Evolutionary conservation across 2,797 vertebrate genomes (phyloP), one percentile per base, ranked within the genome.

Genomic region (Sandelia bainsii): DNA sequence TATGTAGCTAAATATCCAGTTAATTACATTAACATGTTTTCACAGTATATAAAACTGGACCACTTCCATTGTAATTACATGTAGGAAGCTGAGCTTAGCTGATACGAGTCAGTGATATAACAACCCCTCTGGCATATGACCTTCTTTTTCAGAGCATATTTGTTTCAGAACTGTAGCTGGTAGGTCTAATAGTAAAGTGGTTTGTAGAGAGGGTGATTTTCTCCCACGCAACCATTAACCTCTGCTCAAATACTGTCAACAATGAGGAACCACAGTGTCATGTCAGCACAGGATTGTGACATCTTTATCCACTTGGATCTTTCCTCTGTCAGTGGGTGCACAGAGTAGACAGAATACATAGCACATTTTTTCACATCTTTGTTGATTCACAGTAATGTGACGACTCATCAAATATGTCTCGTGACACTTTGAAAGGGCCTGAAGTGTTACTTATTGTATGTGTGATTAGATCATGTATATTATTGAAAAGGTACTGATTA

Each of bases 161-260:
- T 34, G 16, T 52, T 53, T 45, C 8, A 40, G 20, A 29, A 46
- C 39, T 34, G 1, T 9, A 40, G 27, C 23, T 2, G 17, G 3
- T 23, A 22, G 39, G 7, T 56, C 0, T 25, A 25, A 29, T 4
- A 49, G 19, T 6, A 25, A 62, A 69, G 45, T 22, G 11, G 13
- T 54, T 56, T 64, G 53, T 56, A 62, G 10, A 52, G 19, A 32
- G 8, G 10, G 12, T 6, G 9, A 39, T 61, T 59, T 64, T 22
- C 69, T 25, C 60, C 67, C 46, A 45, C 22, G 46, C 56, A 54
- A 34, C 48, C 20, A 46, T 61, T 61, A 51, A 69, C 49, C 58
- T 65, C 64, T 52, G 50, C 46, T 53, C 51, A 53, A 66, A 72
- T 51, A 69, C 23, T 23, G 61, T 39, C 44, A 25, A 45, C 32